phyloP scores from a whole-genome alignment of 1,140 invertebrate genomes.

The Tetramorium parvispinum region DNA sequence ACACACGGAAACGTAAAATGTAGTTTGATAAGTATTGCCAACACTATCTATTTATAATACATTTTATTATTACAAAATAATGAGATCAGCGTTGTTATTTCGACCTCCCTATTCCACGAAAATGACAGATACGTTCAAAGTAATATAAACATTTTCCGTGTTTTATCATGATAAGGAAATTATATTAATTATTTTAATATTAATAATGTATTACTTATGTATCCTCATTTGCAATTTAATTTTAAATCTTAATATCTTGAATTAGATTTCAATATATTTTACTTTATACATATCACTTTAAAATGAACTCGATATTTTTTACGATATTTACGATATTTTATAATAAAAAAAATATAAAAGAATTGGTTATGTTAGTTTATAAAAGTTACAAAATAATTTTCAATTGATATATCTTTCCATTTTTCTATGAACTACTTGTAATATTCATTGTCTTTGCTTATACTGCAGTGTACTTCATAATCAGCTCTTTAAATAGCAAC shows the following conservation, averaged over 20 bases:
- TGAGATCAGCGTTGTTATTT: conserved; percentile 48
- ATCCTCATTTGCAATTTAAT: background rate
- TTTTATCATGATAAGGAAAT: background rate
- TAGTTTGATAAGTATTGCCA: conserved; percentile 84
- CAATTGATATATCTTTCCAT: background rate
- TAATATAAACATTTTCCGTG: background rate
- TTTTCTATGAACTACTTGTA: background rate
- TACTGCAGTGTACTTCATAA: background rate
- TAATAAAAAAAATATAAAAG: background rate
- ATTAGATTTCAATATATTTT: background rate
- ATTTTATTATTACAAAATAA: conserved; percentile 85
- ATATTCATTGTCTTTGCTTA: background rate
- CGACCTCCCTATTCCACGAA: background rate
- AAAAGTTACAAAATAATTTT: background rate
- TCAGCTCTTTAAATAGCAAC: background rate
- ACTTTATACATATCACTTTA: background rate
- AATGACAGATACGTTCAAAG: background rate
- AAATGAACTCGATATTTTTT: background rate
- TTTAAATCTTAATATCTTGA: background rate
- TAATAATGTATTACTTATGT: too few relatives aligned
- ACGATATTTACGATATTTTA: background rate
- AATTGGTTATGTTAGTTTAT: background rate
- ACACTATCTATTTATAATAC: conserved; percentile 84
- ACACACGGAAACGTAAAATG: conserved; percentile 77
- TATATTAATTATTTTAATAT: conserved; percentile 1